Evolutionary conservation across 2,113 vertebrate species (phyloP).

Genomic region (Crotalus viridis): DNA sequence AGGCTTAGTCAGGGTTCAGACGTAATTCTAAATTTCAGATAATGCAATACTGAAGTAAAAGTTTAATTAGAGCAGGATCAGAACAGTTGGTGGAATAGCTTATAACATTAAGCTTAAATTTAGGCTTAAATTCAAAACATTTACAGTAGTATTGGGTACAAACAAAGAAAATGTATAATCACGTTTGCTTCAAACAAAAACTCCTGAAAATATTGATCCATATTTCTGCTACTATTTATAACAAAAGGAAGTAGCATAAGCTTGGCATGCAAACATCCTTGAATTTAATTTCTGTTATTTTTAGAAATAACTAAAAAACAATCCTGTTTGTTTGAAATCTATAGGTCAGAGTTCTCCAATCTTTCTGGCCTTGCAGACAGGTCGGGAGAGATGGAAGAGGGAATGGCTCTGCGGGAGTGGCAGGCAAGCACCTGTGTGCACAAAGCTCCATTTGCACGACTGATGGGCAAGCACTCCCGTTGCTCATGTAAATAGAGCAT

Average conservation of each 20-base stretch:
- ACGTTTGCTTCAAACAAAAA: not conserved
- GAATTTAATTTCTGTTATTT: no score
- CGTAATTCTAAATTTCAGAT: not conserved
- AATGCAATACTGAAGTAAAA: not conserved
- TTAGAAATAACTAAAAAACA: not conserved
- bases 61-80: not conserved
- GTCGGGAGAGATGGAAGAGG: no score
- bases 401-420: no score
- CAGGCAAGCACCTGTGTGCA: no score
- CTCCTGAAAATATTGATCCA: not conserved
- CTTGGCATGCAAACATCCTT: not conserved
- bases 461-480: no score
- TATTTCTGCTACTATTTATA: not conserved
- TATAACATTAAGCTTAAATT: not conserved
- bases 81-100: not conserved
- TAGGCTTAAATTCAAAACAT: not conserved
- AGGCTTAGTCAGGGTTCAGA: not conserved
- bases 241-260: not conserved
- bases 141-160: not conserved
- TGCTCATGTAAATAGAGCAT: no score
- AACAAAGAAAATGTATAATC: not conserved
- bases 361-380: no score
- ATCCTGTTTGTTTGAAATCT: not conserved
- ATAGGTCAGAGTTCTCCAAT: no score
- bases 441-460: no score